Evolutionary conservation across 2,888 invertebrate species (phyloP).

Genomic region (Drosophila neotestacea): DNA sequence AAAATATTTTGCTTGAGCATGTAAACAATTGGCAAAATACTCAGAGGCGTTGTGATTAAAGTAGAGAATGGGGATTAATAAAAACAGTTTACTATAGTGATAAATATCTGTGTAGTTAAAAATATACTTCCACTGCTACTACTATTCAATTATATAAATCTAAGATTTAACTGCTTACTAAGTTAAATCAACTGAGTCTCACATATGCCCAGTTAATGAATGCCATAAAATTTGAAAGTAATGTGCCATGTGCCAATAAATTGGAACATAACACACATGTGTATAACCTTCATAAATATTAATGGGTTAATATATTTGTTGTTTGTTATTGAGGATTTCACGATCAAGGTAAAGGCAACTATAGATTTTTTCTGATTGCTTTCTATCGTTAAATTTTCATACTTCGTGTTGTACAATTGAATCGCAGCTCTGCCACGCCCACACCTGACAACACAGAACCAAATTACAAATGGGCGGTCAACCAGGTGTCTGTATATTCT

Average conservation of each 20-base stretch:
- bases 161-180: background rate
- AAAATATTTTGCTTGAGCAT: slow-evolving; percentile 47
- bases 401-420: slow-evolving; percentile 31
- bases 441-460: background rate
- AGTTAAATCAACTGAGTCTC: slow-evolving; percentile 10
- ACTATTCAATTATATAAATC: background rate
- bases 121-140: background rate
- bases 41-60: slow-evolving; percentile 25
- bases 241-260: slow-evolving; percentile 36
- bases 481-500: slow-evolving; percentile 1
- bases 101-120: background rate
- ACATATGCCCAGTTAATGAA: slow-evolving; percentile 11
- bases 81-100: background rate
- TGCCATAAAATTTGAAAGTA: slow-evolving; percentile 63
- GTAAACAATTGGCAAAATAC: slow-evolving; percentile 49
- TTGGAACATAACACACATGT: slow-evolving; percentile 44
- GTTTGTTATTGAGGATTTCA: slow-evolving; percentile 38
- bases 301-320: slow-evolving; percentile 44
- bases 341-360: slow-evolving; percentile 33
- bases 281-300: slow-evolving; percentile 73
- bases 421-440: slow-evolving; percentile 27
- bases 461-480: slow-evolving; percentile 11
- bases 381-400: slow-evolving; percentile 21
- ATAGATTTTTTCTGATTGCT: slow-evolving; percentile 29
- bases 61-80: background rate